phyloP scores from a whole-genome alignment of 1,140 invertebrate genomes.

The Zaprionus vittiger region DNA sequence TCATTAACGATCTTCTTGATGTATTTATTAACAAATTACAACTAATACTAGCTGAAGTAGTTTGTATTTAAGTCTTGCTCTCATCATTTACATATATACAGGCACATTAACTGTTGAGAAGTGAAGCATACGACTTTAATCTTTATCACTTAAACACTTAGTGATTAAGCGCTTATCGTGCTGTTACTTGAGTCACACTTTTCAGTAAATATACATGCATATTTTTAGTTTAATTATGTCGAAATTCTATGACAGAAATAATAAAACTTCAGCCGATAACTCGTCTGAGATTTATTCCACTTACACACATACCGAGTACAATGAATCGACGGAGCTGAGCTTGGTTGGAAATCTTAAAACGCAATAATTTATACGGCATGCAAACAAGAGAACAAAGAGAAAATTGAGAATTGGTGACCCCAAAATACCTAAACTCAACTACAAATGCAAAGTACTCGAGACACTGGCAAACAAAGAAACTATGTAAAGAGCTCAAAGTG shows the following conservation, averaged over 20 bases:
- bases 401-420: constrained; percentile 58
- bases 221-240: background rate
- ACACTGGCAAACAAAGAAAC: constrained; percentile 32
- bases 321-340: constrained; percentile 16
- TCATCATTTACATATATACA: background rate
- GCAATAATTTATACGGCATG: constrained; percentile 45
- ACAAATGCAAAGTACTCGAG: constrained; percentile 15
- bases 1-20: constrained; percentile 42
- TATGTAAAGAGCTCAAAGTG: constrained; percentile 14
- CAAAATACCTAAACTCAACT: constrained; percentile 45
- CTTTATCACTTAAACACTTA: constrained; percentile 12
- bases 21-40: constrained; percentile 35
- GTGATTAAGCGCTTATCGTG: constrained; percentile 60
- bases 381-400: constrained; percentile 60
- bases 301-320: background rate
- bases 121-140: constrained; percentile 14
- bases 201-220: constrained; percentile 1
- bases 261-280: background rate
- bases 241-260: background rate
- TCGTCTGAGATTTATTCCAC: constrained; percentile 4
- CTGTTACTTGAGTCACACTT: constrained; percentile 44
- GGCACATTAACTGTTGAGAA: background rate
- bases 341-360: constrained; percentile 28
- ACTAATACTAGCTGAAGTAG: constrained; percentile 16
- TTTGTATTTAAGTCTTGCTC: background rate